Evolutionary conservation across 2,113 vertebrate genomes (phyloP).

Genomic region (Kryptolebias marmoratus): DNA sequence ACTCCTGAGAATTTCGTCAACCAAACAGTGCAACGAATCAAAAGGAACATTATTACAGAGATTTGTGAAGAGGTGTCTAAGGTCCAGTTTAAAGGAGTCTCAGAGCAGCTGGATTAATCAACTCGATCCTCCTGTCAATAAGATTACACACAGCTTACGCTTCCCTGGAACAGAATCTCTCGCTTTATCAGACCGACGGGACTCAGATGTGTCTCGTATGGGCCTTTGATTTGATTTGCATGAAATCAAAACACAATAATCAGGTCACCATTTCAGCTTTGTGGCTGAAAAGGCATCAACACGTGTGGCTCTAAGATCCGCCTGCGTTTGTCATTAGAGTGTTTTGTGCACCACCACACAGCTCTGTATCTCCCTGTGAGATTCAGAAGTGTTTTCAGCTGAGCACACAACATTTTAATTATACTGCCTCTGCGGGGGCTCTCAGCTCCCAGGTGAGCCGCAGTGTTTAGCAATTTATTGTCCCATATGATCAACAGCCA

Average conservation of each 20-base stretch:
- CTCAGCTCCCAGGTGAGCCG: slow-evolving; percentile 55
- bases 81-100: slow-evolving; percentile 22
- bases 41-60: neutral
- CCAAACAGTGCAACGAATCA: neutral
- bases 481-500: slow-evolving; percentile 67
- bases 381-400: slow-evolving; percentile 54
- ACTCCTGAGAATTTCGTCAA: neutral
- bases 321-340: neutral
- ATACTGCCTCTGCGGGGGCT: slow-evolving; percentile 59
- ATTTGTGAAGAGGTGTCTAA: slow-evolving; percentile 6
- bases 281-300: neutral
- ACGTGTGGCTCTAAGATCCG: neutral
- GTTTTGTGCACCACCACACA: slow-evolving; percentile 1
- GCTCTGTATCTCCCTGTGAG: slow-evolving; percentile 40
- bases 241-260: neutral
- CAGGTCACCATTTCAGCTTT: neutral
- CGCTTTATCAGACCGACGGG: neutral
- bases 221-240: slow-evolving; percentile 1
- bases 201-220: slow-evolving; percentile 10
- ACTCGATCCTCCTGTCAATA: slow-evolving; percentile 62
- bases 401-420: slow-evolving; percentile 79
- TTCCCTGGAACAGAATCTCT: slow-evolving; percentile 27
- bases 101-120: slow-evolving; percentile 75
- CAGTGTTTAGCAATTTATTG: slow-evolving; percentile 50
- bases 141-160: slow-evolving; percentile 69